Conservation (phyloP, 2,113 vertebrate species). For the Salminus brasiliensis region DNA sequence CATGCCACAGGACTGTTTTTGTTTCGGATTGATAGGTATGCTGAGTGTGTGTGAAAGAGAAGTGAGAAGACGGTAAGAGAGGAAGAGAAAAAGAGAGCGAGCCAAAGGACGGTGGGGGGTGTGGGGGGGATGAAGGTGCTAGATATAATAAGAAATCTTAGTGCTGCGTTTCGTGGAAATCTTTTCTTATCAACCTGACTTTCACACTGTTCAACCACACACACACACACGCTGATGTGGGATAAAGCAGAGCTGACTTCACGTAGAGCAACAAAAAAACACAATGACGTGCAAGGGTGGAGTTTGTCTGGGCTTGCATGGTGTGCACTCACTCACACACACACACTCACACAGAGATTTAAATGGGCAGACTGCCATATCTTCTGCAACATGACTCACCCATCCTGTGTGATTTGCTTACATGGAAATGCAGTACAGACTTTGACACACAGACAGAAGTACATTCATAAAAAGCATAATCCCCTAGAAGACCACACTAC, state of each 20-base stretch:
- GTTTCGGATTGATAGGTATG: not conserved
- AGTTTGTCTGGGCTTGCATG: conserved; percentile 42
- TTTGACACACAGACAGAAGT: not conserved
- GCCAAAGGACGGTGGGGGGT: not conserved
- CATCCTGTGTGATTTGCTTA: conserved; percentile 46
- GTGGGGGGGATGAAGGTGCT: no score
- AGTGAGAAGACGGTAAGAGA: not conserved
- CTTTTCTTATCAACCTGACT: conserved; percentile 29
- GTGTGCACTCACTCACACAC: conserved; percentile 1
- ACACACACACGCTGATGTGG: not conserved
- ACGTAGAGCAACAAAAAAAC: conserved; percentile 11
- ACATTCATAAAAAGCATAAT: conserved; percentile 68
- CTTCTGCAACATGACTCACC: conserved; percentile 41
- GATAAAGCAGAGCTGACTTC: conserved; percentile 8
- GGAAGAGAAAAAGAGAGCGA: not conserved
- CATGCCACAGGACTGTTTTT: not conserved
- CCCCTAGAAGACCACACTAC: conserved; percentile 25
- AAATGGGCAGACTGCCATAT: conserved; percentile 39
- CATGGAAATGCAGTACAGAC: conserved; percentile 43
- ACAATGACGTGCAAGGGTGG: conserved; percentile 44
- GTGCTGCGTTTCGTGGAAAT: conserved; percentile 52
- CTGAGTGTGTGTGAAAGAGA: not conserved
- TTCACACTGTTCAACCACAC: conserved; percentile 14
- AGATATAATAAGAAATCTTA: conserved; percentile 30
- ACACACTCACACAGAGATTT: conserved; percentile 28